Evolutionary conservation across 2,888 invertebrate species (phyloP).

Genomic region (Penaeus monodon): DNA sequence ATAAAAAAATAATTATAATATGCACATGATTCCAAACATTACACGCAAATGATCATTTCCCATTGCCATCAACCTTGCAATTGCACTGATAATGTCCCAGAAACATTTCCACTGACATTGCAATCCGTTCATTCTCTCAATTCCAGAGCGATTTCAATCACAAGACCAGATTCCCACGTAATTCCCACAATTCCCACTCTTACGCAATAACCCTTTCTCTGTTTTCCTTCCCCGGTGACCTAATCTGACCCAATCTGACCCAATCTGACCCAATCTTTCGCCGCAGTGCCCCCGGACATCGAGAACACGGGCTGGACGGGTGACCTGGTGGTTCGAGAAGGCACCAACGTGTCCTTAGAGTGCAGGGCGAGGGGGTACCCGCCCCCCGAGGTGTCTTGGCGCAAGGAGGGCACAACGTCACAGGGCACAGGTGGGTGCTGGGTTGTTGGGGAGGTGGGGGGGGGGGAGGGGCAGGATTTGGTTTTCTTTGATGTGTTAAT

Average conservation of each 20-base stretch:
- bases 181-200: neutral
- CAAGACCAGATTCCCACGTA: neutral
- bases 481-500: neutral
- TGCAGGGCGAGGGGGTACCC: constrained; percentile 69
- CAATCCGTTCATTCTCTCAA: no score
- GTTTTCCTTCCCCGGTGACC: neutral
- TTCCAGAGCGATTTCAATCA: no score
- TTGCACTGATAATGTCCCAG: no score
- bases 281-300: constrained; percentile 71
- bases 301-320: constrained; percentile 69
- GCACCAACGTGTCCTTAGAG: constrained; percentile 67
- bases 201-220: constrained; percentile 13
- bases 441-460: neutral
- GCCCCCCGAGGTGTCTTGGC: constrained; percentile 89
- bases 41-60: no score
- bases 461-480: neutral
- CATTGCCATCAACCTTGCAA: no score
- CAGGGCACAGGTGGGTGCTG: no score
- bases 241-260: neutral
- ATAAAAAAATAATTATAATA: no score
- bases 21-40: no score
- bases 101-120: no score
- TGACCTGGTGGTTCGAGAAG: constrained; percentile 69
- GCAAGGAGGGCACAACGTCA: constrained; percentile 81
- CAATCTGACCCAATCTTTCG: neutral